Conservation (phyloP, 1,140 invertebrate genomes). For the Penaeus japonicus region DNA sequence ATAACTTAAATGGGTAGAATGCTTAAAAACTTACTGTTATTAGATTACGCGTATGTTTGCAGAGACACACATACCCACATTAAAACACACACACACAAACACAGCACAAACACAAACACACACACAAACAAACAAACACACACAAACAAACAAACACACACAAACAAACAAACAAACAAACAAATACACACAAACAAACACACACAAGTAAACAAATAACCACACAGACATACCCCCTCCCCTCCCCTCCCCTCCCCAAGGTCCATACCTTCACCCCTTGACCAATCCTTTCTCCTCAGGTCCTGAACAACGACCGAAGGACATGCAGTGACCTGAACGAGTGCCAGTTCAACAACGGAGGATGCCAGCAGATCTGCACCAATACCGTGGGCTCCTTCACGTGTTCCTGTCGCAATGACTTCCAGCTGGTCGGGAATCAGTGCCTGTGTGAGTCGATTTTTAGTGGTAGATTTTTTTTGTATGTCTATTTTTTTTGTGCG, state of each 20-base stretch:
- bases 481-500: too few relatives aligned
- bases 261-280: not conserved
- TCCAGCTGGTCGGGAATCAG: conserved; percentile 63
- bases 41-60: not conserved
- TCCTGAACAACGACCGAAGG: conserved; percentile 60
- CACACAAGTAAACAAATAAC: too few relatives aligned
- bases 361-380: conserved; percentile 67
- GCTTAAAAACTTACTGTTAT: too few relatives aligned
- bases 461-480: not conserved
- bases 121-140: too few relatives aligned
- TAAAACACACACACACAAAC: too few relatives aligned
- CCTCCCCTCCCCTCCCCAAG: not conserved
- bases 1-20: too few relatives aligned
- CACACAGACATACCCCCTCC: too few relatives aligned
- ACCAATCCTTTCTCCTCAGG: not conserved
- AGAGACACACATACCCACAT: too few relatives aligned
- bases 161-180: too few relatives aligned
- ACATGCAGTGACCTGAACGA: conserved; percentile 72
- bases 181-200: too few relatives aligned
- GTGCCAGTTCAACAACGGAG: conserved; percentile 68
- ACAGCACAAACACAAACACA: not conserved
- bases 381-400: conserved; percentile 68
- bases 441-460: conserved; percentile 37
- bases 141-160: too few relatives aligned
- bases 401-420: conserved; percentile 65